Evolutionary conservation across 2,888 invertebrate genomes (phyloP).

Genomic region (Nomada ferruginata): DNA sequence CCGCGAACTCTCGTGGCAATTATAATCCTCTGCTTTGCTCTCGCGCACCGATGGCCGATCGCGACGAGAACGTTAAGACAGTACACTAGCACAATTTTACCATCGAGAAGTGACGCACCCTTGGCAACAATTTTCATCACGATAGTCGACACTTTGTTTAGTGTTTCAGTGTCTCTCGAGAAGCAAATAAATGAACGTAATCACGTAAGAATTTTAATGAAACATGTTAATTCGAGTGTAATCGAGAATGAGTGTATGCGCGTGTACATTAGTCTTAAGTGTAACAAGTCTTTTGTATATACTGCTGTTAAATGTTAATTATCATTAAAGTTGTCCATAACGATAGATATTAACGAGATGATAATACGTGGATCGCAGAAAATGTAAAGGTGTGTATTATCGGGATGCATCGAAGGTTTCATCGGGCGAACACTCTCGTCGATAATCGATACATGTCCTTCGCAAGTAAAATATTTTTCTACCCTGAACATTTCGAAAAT

Average conservation of each 20-base stretch:
- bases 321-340: constrained; percentile 40
- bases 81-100: neutral
- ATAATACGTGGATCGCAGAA: constrained; percentile 6
- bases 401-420: neutral
- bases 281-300: constrained; percentile 47
- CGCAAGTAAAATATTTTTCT: constrained; percentile 47
- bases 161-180: constrained; percentile 18
- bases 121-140: constrained; percentile 4
- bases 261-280: constrained; percentile 31
- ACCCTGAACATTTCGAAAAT: constrained; percentile 43
- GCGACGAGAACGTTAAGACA: neutral
- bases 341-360: constrained; percentile 15
- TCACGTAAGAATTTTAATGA: constrained; percentile 8
- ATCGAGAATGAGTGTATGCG: constrained; percentile 22
- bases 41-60: constrained; percentile 13
- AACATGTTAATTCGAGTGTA: constrained; percentile 39
- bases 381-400: neutral
- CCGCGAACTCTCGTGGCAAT: constrained; percentile 18
- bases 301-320: constrained; percentile 44
- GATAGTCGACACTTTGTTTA: constrained; percentile 3
- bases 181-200: constrained; percentile 15
- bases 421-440: neutral
- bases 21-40: constrained; percentile 13
- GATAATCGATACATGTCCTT: constrained; percentile 14
- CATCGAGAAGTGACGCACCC: neutral